phyloP scores from a whole-genome alignment of 2,888 invertebrate genomes.

The Clostera curtula region DNA sequence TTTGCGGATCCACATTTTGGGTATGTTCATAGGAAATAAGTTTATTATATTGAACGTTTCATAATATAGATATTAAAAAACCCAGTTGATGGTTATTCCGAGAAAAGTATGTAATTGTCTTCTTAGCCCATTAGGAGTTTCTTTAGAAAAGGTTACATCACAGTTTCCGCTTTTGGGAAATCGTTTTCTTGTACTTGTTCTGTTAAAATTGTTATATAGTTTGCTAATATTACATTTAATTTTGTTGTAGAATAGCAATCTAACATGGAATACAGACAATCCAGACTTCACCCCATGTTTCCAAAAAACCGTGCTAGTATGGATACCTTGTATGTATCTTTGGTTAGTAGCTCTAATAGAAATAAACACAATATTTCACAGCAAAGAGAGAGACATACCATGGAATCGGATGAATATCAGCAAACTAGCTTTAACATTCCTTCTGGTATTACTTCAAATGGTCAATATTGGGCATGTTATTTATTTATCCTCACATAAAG shows the following conservation, averaged over 20 bases:
- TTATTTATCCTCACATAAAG: constrained; percentile 58
- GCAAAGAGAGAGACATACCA: constrained; percentile 84
- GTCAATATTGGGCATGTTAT: constrained; percentile 78
- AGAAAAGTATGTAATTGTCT: not conserved
- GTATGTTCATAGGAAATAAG: constrained; percentile 61
- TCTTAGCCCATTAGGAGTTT: no score
- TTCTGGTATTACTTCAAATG: constrained; percentile 77
- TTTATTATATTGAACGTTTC: not conserved
- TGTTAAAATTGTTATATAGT: not conserved
- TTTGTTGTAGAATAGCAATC: constrained; percentile 77
- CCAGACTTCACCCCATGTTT: constrained; percentile 93
- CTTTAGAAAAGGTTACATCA: no score
- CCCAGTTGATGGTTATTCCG: not conserved
- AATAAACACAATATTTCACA: constrained; percentile 80
- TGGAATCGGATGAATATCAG: constrained; percentile 81
- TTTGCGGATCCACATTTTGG: constrained; percentile 86
- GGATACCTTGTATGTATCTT: constrained; percentile 89
- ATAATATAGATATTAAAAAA: not conserved
- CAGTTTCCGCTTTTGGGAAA: no score
- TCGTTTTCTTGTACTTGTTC: not conserved
- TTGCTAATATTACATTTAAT: not conserved
- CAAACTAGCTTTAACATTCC: constrained; percentile 78
- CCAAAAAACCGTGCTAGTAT: constrained; percentile 89
- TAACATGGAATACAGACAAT: constrained; percentile 86
- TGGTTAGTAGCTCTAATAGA: constrained; percentile 85